Conservation (phyloP, 1,140 invertebrate genomes). For the Orius insidiosus region DNA sequence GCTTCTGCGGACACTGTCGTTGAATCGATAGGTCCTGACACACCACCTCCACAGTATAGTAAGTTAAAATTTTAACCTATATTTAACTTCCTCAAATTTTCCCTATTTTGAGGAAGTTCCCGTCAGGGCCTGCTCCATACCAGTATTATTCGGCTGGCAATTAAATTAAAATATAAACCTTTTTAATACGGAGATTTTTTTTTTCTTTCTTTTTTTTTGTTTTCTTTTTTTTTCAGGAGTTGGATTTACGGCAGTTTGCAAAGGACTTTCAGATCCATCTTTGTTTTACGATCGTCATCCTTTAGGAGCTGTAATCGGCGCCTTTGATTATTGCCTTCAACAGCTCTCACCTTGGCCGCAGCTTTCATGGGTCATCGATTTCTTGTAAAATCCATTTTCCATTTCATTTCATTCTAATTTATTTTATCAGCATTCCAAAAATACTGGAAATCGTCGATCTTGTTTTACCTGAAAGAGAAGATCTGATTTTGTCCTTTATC, state of each 20-base stretch:
- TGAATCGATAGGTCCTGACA: conserved; percentile 19
- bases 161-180: no score
- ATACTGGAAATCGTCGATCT: conserved; percentile 25
- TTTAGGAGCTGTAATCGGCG: conserved; percentile 30
- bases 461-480: conserved; percentile 25
- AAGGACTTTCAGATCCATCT: conserved; percentile 33
- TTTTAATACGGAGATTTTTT: no score
- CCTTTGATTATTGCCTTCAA: conserved; percentile 33
- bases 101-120: neutral
- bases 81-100: neutral
- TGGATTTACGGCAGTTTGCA: conserved; percentile 29
- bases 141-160: no score
- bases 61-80: conserved; percentile 1
- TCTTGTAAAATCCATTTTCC: conserved; percentile 26
- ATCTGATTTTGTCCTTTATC: conserved; percentile 17
- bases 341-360: conserved; percentile 29
- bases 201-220: conserved; percentile 11
- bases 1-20: conserved; percentile 28
- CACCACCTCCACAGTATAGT: conserved; percentile 23
- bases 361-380: conserved; percentile 34
- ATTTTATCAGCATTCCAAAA: conserved; percentile 25
- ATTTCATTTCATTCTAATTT: neutral
- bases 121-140: no score
- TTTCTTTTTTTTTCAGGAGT: conserved; percentile 27
- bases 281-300: conserved; percentile 32